Evolutionary conservation across 2,888 invertebrate species (phyloP).

Genomic region (Megaustenia siamemsis): DNA sequence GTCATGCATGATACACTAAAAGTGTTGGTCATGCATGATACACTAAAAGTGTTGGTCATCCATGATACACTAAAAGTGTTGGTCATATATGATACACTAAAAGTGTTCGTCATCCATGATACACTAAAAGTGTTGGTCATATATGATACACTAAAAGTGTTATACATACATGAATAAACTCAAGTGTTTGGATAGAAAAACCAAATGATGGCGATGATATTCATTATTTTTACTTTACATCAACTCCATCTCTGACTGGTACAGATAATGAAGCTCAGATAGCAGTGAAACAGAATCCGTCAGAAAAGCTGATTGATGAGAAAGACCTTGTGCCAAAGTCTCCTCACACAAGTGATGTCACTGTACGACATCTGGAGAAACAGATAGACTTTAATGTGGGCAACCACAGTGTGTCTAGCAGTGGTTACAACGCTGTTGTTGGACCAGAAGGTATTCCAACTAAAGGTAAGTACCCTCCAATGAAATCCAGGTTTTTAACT

Average conservation of each 20-base stretch:
- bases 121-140: too few relatives aligned
- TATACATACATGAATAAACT: too few relatives aligned
- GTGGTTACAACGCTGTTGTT: slow-evolving; percentile 77
- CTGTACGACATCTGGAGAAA: slow-evolving; percentile 71
- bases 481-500: too few relatives aligned
- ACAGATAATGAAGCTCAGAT: background rate
- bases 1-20: too few relatives aligned
- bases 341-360: slow-evolving; percentile 70
- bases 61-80: too few relatives aligned
- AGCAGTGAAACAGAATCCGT: background rate
- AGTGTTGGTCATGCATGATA: too few relatives aligned
- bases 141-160: too few relatives aligned
- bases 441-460: slow-evolving; percentile 73
- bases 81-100: too few relatives aligned
- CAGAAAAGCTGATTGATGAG: slow-evolving; percentile 43
- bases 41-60: too few relatives aligned
- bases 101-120: too few relatives aligned
- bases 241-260: slow-evolving; percentile 42
- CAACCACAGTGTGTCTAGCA: slow-evolving; percentile 74
- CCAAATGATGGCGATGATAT: background rate
- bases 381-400: slow-evolving; percentile 77
- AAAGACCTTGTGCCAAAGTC: slow-evolving; percentile 63
- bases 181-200: too few relatives aligned
- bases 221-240: background rate
- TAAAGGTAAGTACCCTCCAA: slow-evolving; percentile 71